phyloP scores from a whole-genome alignment of 92 coral and sea anemone genomes.

The Actinostola sp. region DNA sequence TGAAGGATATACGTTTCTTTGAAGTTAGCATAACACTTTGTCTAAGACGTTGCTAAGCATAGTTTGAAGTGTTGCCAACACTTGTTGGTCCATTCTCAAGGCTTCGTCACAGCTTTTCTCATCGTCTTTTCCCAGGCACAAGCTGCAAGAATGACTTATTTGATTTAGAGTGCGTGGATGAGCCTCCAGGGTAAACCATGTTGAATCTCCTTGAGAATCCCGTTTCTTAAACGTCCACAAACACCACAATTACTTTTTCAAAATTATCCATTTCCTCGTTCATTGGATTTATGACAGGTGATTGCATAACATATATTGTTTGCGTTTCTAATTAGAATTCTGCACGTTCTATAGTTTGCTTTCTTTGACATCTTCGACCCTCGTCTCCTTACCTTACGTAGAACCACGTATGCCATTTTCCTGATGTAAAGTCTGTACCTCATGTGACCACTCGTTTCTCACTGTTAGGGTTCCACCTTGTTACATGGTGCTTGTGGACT shows the following conservation, averaged over 20 bases:
- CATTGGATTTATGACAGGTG: no score
- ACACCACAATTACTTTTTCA: no score
- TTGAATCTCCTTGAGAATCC: slow-evolving; percentile 20
- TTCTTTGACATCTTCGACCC: no score
- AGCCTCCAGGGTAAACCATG: slow-evolving; percentile 20
- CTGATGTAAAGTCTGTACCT: no score
- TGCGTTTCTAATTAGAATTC: no score
- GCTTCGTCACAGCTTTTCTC: slow-evolving; percentile 1
- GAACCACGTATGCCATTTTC: no score
- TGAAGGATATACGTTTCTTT: neutral
- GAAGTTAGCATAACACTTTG: slow-evolving; percentile 5
- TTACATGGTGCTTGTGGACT: neutral
- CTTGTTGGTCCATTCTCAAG: neutral
- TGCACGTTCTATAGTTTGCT: no score
- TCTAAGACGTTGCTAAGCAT: neutral
- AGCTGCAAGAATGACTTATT: slow-evolving; percentile 40
- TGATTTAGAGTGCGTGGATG: slow-evolving; percentile 35
- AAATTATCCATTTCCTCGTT: no score
- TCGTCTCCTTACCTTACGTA: no score
- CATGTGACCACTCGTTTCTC: slow-evolving; percentile 6
- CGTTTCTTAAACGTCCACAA: slow-evolving; percentile 16
- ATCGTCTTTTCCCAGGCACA: slow-evolving; percentile 21
- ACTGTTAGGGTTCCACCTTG: neutral
- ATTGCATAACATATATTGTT: no score
- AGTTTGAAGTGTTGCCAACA: neutral